Evolutionary conservation across 2,113 vertebrate species (phyloP), one percentile per base, ranked within the genome.

Genomic region (Psephotus haematonotus): DNA sequence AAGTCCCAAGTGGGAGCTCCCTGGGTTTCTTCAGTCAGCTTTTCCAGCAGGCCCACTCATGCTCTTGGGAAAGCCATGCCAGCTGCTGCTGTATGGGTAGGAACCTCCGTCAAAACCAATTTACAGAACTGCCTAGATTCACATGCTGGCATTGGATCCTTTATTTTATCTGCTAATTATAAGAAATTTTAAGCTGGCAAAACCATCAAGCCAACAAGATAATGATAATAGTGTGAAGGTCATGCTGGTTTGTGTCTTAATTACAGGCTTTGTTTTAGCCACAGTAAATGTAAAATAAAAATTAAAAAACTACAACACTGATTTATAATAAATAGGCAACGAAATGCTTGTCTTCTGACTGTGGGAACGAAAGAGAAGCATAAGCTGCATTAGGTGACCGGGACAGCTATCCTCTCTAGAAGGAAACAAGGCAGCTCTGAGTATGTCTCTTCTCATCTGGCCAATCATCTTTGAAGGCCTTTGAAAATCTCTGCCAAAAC

Each of bases 121-220:
- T 74, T 70, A 59, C 17, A 86, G 15, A 77, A 52, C 43, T 80
- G 49, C 59, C 70, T 37, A 10, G 17, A 72, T 79, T 82, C 49
- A 76, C 0, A 0, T 39, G 39, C 68, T 93, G 79, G 67, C 78
- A 57, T 29, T 0, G 0, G 41, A 75, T 49, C 17, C 29, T 76
- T 53, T 69, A 7, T 82, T 85, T 94, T 63, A 67, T 49, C 59
- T 74, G 37, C 8, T 35, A 88, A 65, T 86, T 80, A 47, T 15
- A 82, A 76, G 44, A 37, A 43, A 79, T 72, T 92, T 85, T 80
- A 49, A 92, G 91, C 43, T 60, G 43, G 43, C 43, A 78, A 78
- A 60, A 90, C 7, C 6, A 62, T 74, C 46, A 77, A 77, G 35
- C 9, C 52, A 94, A 35, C 18, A 67, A 91, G 52, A 59, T 24